These are phyloP conservation scores for Laspeyria flexula DNA, from an alignment of 2,888 invertebrate genomes.

Conservation along the genomic window DNA sequence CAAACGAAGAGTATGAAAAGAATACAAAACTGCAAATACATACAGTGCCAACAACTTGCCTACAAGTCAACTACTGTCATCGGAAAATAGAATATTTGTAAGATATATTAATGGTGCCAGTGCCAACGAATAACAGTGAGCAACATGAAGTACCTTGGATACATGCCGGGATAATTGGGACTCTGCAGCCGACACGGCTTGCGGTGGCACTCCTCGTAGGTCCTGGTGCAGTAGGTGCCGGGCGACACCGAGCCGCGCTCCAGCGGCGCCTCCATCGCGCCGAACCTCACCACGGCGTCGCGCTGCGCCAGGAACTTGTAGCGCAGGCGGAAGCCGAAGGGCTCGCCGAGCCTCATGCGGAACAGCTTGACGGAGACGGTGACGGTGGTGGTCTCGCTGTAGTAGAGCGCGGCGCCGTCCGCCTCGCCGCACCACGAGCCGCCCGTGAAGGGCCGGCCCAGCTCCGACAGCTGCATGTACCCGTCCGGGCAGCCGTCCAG, in stretches of 20 bases:
- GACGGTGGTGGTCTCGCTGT: conserved; percentile 95
- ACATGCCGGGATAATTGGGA: conserved; percentile 96
- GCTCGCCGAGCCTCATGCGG: conserved; percentile 89
- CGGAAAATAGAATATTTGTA: too few species aligned
- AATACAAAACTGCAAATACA: too few species aligned
- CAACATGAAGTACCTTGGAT: conserved; percentile 77
- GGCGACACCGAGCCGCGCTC: conserved; percentile 95
- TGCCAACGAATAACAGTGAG: too few species aligned
- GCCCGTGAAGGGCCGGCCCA: conserved; percentile 94
- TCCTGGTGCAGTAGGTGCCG: conserved; percentile 93
- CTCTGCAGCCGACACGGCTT: conserved; percentile 95
- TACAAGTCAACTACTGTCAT: too few species aligned
- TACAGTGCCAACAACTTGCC: too few species aligned
- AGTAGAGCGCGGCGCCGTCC: conserved; percentile 93
- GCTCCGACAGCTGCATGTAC: conserved; percentile 94
- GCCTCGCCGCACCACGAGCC: conserved; percentile 96
- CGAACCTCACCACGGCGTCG: conserved; percentile 92
- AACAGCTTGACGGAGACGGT: conserved; percentile 94
- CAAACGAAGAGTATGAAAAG: too few species aligned
- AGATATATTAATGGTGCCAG: too few species aligned
- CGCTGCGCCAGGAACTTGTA: conserved; percentile 93
- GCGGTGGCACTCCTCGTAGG: conserved; percentile 94
- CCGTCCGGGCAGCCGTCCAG: conserved; percentile 94
- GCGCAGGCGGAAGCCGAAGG: conserved; percentile 92
- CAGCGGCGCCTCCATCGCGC: conserved; percentile 90